Evolutionary conservation across 1,140 invertebrate genomes (phyloP).

Genomic region (Idris sp.): DNA sequence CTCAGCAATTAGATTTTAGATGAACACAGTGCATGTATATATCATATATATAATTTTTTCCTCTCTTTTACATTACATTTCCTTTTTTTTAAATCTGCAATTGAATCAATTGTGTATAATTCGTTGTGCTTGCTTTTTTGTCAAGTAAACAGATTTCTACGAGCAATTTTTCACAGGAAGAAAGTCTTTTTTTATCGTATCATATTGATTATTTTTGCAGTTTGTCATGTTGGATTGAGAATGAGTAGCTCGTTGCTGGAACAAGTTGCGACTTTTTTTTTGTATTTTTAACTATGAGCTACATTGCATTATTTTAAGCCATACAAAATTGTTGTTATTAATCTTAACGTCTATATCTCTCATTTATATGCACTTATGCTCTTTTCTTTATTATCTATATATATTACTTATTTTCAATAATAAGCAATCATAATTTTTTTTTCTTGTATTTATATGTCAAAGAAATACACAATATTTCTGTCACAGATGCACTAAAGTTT

Average conservation of each 20-base stretch:
- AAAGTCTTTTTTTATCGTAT: conserved; percentile 43
- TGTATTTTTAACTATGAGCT: conserved; percentile 57
- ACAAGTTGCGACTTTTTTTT: conserved; percentile 28
- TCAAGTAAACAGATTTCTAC: conserved; percentile 53
- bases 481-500: conserved; percentile 40
- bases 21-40: conserved; percentile 52
- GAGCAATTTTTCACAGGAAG: conserved; percentile 54
- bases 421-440: conserved; percentile 43
- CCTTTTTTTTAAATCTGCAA: conserved; percentile 4
- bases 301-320: conserved; percentile 62
- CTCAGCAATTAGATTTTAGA: conserved; percentile 45
- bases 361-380: conserved; percentile 43
- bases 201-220: conserved; percentile 2
- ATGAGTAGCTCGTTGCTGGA: conserved; percentile 32
- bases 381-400: conserved; percentile 6
- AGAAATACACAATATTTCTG: conserved; percentile 46
- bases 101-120: conserved; percentile 27
- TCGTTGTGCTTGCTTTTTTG: conserved; percentile 53
- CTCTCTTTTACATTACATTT: conserved; percentile 7
- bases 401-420: conserved; percentile 36
- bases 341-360: conserved; percentile 60
- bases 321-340: conserved; percentile 66
- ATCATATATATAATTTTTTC: conserved; percentile 7
- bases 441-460: conserved; percentile 38
- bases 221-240: conserved; percentile 8